Percentiles rank a stretch among this genome's conserved stretches.
These are phyloP conservation scores for Seriola quinqueradiata DNA, from an alignment of 2,113 vertebrate species.

Conservation along the genomic window DNA sequence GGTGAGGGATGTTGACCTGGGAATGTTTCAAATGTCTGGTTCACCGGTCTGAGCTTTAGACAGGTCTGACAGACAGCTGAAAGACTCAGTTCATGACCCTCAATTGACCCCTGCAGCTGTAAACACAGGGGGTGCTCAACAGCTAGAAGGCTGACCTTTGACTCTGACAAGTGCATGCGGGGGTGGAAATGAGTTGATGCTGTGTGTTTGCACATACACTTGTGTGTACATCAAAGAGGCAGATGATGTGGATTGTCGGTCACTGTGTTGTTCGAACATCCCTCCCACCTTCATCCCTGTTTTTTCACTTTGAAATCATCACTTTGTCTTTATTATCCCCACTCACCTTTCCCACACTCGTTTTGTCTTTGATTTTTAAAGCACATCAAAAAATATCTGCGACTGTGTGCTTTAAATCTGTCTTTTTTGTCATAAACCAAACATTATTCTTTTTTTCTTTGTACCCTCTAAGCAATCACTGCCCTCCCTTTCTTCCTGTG, in stretches of 20 bases:
- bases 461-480: constrained; percentile 14
- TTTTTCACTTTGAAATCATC: constrained; percentile 46
- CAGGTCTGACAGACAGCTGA: constrained; percentile 54
- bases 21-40: constrained; percentile 40
- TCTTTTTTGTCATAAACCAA: constrained; percentile 27
- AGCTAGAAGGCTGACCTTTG: constrained; percentile 35
- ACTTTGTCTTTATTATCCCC: not conserved
- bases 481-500: constrained; percentile 14
- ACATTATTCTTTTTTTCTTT: constrained; percentile 1
- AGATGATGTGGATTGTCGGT: constrained; percentile 11
- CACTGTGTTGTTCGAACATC: constrained; percentile 16
- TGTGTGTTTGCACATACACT: constrained; percentile 16
- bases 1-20: constrained; percentile 40
- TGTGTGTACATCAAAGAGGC: constrained; percentile 53
- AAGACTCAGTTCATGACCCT: constrained; percentile 54
- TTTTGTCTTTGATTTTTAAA: constrained; percentile 60
- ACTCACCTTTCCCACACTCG: constrained; percentile 45
- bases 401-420: constrained; percentile 45
- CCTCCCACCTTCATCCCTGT: not conserved
- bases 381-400: constrained; percentile 25
- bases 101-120: constrained; percentile 62
- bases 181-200: not conserved
- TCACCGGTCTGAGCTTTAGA: constrained; percentile 33
- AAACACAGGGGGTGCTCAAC: constrained; percentile 11
- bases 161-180: constrained; percentile 32